These are phyloP conservation scores for Macroramphosus scolopax DNA, from an alignment of 2,797 vertebrate genomes.

Conservation along the genomic window DNA sequence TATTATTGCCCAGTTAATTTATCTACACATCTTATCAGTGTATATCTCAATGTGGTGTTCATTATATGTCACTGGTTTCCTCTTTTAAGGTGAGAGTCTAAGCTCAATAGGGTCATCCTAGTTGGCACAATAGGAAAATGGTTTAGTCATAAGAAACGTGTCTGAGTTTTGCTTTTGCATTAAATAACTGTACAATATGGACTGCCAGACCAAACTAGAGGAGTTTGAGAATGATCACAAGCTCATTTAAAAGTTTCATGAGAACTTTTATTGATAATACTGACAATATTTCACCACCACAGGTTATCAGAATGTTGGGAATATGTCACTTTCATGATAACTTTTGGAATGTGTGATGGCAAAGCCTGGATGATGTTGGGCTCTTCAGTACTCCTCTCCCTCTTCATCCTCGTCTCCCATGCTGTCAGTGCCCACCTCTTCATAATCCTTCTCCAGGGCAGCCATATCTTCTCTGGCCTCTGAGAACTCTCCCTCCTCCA, in stretches of 20 bases:
- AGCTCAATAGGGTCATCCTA: too few species aligned
- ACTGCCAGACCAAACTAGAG: accelerated
- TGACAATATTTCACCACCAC: constrained; percentile 36
- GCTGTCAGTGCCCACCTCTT: constrained; percentile 90
- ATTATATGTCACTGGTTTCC: too few species aligned
- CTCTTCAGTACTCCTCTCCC: constrained; percentile 77
- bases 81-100: too few species aligned
- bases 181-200: background rate
- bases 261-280: constrained; percentile 59
- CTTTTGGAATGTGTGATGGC: constrained; percentile 44
- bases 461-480: constrained; percentile 94
- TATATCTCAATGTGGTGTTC: too few species aligned
- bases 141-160: too few species aligned
- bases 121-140: too few species aligned
- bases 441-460: constrained; percentile 95
- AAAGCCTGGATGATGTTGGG: constrained; percentile 22
- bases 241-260: constrained; percentile 1
- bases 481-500: constrained; percentile 95
- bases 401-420: constrained; percentile 80
- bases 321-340: constrained; percentile 40
- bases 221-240: constrained; percentile 13
- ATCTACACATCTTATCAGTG: too few species aligned
- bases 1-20: too few species aligned
- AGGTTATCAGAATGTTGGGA: constrained; percentile 43
- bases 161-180: too few species aligned